phyloP scores from a whole-genome alignment of 2,888 invertebrate species.

The Drosophila paranaensis region DNA sequence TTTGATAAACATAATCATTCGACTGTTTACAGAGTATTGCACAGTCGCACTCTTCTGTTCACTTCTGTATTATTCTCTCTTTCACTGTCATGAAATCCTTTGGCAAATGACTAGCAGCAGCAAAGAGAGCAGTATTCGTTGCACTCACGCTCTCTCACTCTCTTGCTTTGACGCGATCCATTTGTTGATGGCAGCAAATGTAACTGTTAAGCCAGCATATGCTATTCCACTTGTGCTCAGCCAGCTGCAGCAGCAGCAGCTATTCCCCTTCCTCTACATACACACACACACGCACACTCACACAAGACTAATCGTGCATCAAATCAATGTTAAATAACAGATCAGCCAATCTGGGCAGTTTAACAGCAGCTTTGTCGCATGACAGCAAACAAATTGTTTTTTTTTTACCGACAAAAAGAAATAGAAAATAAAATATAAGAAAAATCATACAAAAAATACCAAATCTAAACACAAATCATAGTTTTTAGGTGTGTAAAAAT shows the following conservation, averaged over 20 bases:
- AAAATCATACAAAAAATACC: constrained; percentile 24
- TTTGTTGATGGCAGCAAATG: not conserved
- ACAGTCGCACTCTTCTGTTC: not conserved
- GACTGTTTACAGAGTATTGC: not conserved
- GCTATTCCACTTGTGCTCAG: constrained; percentile 10
- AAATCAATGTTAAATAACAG: constrained; percentile 39
- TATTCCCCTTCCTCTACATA: not conserved
- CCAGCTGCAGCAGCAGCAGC: constrained; percentile 1
- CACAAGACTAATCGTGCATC: constrained; percentile 40
- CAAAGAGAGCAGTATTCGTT: not conserved
- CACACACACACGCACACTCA: constrained; percentile 13
- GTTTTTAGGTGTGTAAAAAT: constrained; percentile 61
- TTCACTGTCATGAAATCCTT: not conserved
- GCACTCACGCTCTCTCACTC: not conserved
- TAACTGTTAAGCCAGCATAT: not conserved
- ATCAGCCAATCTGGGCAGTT: constrained; percentile 24
- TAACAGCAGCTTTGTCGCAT: constrained; percentile 20
- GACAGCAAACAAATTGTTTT: constrained; percentile 19
- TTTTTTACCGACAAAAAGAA: constrained; percentile 36
- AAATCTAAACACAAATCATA: constrained; percentile 60
- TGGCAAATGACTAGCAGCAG: not conserved
- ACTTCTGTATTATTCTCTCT: not conserved
- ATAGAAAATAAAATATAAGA: constrained; percentile 14
- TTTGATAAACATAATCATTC: no score
- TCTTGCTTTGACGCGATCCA: not conserved